phyloP scores from a whole-genome alignment of 1,140 invertebrate species.

The Diabrotica virgifera region DNA sequence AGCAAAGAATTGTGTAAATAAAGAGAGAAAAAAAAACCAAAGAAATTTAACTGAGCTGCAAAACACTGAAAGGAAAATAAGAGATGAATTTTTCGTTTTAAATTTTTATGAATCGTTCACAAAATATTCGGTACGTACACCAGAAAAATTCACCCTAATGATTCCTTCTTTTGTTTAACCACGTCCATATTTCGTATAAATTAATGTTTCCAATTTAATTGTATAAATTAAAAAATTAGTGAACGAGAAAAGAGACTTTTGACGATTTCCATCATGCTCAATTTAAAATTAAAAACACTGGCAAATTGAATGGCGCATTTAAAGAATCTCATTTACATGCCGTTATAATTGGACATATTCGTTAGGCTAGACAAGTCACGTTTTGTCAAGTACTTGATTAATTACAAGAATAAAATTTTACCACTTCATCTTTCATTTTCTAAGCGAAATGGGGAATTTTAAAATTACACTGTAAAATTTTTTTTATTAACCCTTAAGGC shows the following conservation, averaged over 20 bases:
- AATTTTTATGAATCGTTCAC: too few species aligned
- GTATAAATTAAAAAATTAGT: slow-evolving; percentile 24
- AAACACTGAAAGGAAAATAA: too few species aligned
- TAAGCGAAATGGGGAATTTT: not conserved
- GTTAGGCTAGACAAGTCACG: slow-evolving; percentile 26
- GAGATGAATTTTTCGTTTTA: too few species aligned
- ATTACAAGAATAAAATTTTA: slow-evolving; percentile 28
- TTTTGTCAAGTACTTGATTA: slow-evolving; percentile 29
- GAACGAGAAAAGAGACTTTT: slow-evolving; percentile 11
- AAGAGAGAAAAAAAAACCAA: too few species aligned
- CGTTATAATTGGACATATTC: slow-evolving; percentile 32
- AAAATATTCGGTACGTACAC: too few species aligned
- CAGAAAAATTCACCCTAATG: too few species aligned
- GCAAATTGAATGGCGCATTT: slow-evolving; percentile 29
- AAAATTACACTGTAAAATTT: not conserved
- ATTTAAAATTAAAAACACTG: slow-evolving; percentile 31
- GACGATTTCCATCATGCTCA: slow-evolving; percentile 23
- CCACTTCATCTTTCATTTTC: not conserved
- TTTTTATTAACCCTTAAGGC: too few species aligned
- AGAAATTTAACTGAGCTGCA: too few species aligned
- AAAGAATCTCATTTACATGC: slow-evolving; percentile 30
- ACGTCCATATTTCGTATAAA: not conserved
- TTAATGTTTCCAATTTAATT: slow-evolving; percentile 21
- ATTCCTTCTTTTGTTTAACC: too few species aligned
- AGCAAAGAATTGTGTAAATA: too few species aligned